These are phyloP conservation scores for Xerus inauris DNA, from an alignment of 2,113 vertebrate species.

Conservation along the genomic window DNA sequence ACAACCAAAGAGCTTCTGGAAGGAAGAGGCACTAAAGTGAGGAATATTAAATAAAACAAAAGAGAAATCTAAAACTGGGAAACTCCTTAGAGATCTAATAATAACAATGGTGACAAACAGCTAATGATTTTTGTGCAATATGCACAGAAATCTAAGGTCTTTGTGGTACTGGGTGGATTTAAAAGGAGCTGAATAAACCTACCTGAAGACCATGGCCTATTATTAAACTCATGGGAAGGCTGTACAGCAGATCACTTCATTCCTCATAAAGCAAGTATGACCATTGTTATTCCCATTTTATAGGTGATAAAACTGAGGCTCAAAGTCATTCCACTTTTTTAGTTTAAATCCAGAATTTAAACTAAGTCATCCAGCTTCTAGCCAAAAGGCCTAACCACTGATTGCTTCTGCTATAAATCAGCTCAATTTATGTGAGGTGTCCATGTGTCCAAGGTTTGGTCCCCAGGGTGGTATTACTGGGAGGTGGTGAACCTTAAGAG, in stretches of 20 bases:
- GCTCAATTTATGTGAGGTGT: background rate
- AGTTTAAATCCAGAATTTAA: background rate
- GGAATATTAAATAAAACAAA: background rate
- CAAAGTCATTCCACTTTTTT: background rate
- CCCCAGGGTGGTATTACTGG: background rate
- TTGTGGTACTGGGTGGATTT: background rate
- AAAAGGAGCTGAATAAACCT: conserved; percentile 17
- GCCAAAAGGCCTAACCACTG: background rate
- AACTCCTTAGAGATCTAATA: background rate
- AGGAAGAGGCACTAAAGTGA: background rate
- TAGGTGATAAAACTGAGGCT: background rate
- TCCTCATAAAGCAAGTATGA: no score
- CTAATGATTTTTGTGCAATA: background rate
- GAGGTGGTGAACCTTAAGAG: background rate
- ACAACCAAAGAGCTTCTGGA: background rate
- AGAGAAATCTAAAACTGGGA: background rate
- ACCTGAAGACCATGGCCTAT: background rate
- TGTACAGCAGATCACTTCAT: background rate
- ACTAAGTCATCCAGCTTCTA: background rate
- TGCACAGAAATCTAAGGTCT: background rate
- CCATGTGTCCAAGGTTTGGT: background rate
- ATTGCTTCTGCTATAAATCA: background rate
- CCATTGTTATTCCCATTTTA: background rate
- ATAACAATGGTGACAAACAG: background rate
- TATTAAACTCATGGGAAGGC: background rate